Evolutionary conservation across 2,797 vertebrate species (phyloP), one percentile per base, ranked within the genome.

Genomic region (Xiphorhynchus erythropygius): DNA sequence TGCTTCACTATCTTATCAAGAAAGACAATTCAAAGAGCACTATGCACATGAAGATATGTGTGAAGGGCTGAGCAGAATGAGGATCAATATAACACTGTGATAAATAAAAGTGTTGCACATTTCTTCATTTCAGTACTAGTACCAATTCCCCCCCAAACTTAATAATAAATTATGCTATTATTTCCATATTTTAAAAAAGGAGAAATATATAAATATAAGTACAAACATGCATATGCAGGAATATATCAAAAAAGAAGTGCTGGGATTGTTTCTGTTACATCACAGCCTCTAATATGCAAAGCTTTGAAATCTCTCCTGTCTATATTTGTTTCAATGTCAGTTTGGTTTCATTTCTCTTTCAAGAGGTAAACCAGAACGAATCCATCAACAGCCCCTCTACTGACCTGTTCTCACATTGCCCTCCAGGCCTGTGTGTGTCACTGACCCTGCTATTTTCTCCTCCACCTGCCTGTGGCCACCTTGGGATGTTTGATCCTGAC

Each of bases 401-500:
- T 60, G 84, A 81, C 82, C 83, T 88, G 97, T 96, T 80, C 75
- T 42, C 78, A 19, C 80, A 59, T 52, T 94, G 90, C 14, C 55
- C 84, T 97, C 96, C 93, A 92, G 49, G 81, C 16, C 24, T 73
- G 28, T 87, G 10, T 73, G 41, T 78, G 76, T 84, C 96, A 87
- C 88, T 89, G 52, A 92, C 97, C 74, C 69, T 53, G 33, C 41
- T 68, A 1, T 13, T 76, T 86, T 87, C 56, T 76, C 96, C 92
- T 90, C 85, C 90, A 77, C 78, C 92, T 92, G 35, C 81, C 94
- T 83, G 53, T 69, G 67, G 90, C 80, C 94, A 97, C 92, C 83
- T 90, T 96, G 92, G 80, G 94, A 91, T 64, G 88, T 93, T 92
- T 91, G 89, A 94, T 91, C 93, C 92, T 96, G 70, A 93, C 86